A percentile compares a stretch with the other conserved stretches of the same genome.
Conservation (phyloP, 2,888 invertebrate species). For the Oxycera nigricornis region DNA sequence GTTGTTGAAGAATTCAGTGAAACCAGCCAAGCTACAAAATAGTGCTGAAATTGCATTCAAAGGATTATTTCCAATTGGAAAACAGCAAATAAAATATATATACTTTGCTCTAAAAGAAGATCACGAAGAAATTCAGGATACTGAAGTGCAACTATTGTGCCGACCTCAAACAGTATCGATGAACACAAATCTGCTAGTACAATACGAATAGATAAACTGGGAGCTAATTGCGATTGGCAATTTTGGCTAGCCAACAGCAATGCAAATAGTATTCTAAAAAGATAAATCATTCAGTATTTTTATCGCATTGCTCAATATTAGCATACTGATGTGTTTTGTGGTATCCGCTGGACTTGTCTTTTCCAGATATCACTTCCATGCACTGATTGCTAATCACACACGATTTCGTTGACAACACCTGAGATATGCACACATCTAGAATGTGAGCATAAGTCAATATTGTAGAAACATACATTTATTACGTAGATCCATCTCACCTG, state of each 20-base stretch:
- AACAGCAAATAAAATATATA: too few relatives aligned
- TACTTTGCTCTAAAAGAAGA: conserved; percentile 33
- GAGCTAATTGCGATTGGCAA: background rate
- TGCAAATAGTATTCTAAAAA: conserved; percentile 4
- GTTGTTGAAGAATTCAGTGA: conserved; percentile 1
- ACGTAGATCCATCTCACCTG: background rate
- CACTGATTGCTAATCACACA: conserved; percentile 12
- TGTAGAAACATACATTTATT: background rate
- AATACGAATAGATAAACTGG: background rate
- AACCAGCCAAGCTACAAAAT: conserved; percentile 26
- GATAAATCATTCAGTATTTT: background rate
- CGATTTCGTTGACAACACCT: background rate
- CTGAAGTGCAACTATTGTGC: background rate
- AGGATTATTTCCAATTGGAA: too few relatives aligned
- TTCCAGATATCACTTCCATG: background rate
- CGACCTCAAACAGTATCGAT: background rate
- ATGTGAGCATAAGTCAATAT: too few relatives aligned
- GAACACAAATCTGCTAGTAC: background rate
- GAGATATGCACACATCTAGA: conserved; percentile 30
- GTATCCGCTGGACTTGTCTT: conserved; percentile 19
- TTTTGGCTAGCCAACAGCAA: background rate
- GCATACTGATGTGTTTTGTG: conserved; percentile 34
- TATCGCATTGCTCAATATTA: background rate
- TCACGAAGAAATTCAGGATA: conserved; percentile 22
- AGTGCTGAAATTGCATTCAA: background rate